Percentiles rank a stretch among this genome's conserved stretches.
Conservation (phyloP, 2,888 invertebrate species). For the Microplitis manilae region DNA sequence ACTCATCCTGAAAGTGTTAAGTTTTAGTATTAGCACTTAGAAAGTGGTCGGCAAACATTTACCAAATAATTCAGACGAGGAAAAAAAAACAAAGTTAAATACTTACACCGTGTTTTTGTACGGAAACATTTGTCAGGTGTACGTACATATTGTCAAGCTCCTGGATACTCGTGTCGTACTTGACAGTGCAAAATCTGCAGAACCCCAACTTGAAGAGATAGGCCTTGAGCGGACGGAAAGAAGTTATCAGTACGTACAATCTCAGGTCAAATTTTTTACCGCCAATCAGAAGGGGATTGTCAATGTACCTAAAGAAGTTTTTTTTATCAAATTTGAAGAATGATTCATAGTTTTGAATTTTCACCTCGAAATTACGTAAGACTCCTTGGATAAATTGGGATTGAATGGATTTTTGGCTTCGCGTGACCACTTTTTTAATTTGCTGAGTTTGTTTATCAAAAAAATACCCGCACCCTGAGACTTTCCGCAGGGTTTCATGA, state of each 20-base stretch:
- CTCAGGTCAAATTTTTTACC: conserved; percentile 97
- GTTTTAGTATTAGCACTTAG: not conserved
- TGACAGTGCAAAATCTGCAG: conserved; percentile 96
- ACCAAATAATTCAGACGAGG: not conserved
- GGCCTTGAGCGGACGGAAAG: conserved; percentile 93
- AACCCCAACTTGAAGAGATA: conserved; percentile 95
- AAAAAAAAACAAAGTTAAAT: not conserved
- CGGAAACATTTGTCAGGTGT: conserved; percentile 96
- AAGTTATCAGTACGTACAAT: conserved; percentile 92
- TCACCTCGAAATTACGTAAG: conserved; percentile 94
- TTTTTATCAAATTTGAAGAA: conserved; percentile 6
- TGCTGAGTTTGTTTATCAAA: conserved; percentile 94
- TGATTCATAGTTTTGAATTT: conserved; percentile 3
- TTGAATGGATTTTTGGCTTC: conserved; percentile 90
- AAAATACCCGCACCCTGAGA: conserved; percentile 97
- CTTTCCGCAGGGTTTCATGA: conserved; percentile 97
- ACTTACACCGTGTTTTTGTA: conserved; percentile 95
- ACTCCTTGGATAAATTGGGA: conserved; percentile 88
- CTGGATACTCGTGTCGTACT: conserved; percentile 91
- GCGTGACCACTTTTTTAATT: conserved; percentile 91
- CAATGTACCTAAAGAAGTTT: conserved; percentile 80
- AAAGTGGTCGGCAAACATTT: conserved; percentile 10
- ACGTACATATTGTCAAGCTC: conserved; percentile 94
- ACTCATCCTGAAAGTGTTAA: conserved; percentile 81
- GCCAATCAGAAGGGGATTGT: conserved; percentile 94